Conservation (phyloP, 2,888 invertebrate species). For the Epistrophe grossulariae region DNA sequence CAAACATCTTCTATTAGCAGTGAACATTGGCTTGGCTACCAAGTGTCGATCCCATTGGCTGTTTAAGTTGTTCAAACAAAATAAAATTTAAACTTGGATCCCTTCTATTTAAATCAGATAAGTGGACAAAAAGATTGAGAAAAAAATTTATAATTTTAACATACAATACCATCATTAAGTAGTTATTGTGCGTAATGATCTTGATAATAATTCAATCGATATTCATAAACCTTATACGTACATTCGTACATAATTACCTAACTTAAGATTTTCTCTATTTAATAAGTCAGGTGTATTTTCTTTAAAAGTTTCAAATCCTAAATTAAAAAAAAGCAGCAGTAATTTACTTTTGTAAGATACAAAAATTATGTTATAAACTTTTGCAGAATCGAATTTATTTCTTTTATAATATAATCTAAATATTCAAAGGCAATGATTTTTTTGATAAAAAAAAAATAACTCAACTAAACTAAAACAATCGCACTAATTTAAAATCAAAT, state of each 20-base stretch:
- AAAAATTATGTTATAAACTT: not conserved
- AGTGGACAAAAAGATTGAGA: no score
- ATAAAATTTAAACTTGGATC: no score
- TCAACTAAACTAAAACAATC: conserved; percentile 41
- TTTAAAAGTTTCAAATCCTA: not conserved
- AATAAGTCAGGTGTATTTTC: not conserved
- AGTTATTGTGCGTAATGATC: not conserved
- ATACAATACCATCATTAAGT: no score
- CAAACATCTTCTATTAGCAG: no score
- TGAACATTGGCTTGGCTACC: no score
- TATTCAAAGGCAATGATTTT: conserved; percentile 72
- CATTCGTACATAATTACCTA: not conserved
- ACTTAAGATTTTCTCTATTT: not conserved
- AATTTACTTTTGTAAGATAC: not conserved
- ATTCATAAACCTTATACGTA: not conserved
- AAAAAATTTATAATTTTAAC: no score
- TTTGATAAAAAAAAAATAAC: conserved; percentile 13
- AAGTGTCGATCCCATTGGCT: no score
- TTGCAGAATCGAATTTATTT: not conserved
- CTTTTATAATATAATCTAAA: not conserved
- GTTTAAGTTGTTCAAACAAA: no score
- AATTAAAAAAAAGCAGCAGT: no score
- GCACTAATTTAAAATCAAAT: conserved; percentile 44
- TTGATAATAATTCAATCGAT: not conserved
- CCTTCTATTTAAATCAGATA: no score